Evolutionary conservation across 2,113 vertebrate species (phyloP).

Genomic region (Pachyramphus minor): DNA sequence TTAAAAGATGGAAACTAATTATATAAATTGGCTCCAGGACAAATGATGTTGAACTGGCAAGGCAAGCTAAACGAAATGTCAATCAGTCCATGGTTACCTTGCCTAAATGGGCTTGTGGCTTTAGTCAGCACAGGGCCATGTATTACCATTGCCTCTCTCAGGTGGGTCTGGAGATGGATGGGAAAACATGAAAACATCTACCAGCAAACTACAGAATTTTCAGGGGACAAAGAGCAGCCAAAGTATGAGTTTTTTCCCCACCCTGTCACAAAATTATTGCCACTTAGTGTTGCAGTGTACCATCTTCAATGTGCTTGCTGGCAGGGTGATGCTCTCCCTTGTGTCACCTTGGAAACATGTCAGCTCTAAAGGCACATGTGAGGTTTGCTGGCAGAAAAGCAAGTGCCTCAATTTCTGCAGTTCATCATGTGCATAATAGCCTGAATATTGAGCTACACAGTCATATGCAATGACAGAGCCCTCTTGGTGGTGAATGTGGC

Average conservation of each 20-base stretch:
- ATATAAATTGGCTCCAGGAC: background rate
- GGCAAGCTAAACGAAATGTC: background rate
- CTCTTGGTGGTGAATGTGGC: rapidly evolving
- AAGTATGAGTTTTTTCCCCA: rapidly evolving
- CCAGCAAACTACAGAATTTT: background rate
- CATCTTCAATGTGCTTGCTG: background rate
- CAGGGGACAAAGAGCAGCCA: background rate
- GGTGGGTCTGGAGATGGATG: background rate
- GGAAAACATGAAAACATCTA: background rate
- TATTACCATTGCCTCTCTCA: background rate
- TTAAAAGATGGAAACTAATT: background rate
- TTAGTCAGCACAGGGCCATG: background rate
- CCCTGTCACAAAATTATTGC: background rate
- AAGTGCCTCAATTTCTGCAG: background rate
- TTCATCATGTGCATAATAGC: background rate
- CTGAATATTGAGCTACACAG: background rate
- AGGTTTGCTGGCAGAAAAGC: background rate
- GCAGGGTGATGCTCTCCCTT: background rate
- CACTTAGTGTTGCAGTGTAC: background rate
- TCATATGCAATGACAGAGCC: rapidly evolving
- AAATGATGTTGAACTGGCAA: background rate
- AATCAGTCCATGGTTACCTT: rapidly evolving
- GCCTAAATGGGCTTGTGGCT: rapidly evolving
- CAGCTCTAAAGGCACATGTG: background rate
- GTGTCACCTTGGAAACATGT: rapidly evolving